phyloP scores from a whole-genome alignment of 2,888 invertebrate genomes.

The Aspidiotus rigidus region DNA sequence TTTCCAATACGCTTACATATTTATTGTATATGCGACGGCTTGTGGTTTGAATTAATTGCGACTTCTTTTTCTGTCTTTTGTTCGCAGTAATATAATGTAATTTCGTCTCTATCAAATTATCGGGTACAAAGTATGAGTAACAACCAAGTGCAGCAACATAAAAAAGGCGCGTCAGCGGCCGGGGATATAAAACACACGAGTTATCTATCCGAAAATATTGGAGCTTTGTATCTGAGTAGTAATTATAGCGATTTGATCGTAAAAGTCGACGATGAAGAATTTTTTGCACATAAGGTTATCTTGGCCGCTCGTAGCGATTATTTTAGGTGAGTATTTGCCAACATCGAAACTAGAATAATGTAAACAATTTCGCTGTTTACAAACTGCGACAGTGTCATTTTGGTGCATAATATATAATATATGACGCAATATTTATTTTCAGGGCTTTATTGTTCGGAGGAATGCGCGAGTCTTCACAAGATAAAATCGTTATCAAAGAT shows the following conservation, averaged over 20 bases:
- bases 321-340: slow-evolving; percentile 61
- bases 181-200: slow-evolving; percentile 55
- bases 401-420: not conserved
- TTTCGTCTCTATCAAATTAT: too few relatives aligned
- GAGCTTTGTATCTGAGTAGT: slow-evolving; percentile 71
- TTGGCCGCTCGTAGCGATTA: slow-evolving; percentile 93
- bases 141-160: slow-evolving; percentile 17
- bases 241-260: slow-evolving; percentile 87
- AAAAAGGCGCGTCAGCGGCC: slow-evolving; percentile 8
- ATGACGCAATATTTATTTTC: not conserved
- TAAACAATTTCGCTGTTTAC: not conserved
- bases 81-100: too few relatives aligned
- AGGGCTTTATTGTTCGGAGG: slow-evolving; percentile 54
- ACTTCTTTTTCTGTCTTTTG: too few relatives aligned
- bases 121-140: slow-evolving; percentile 7
- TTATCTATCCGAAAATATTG: slow-evolving; percentile 76
- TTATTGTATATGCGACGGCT: too few relatives aligned
- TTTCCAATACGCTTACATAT: too few relatives aligned
- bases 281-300: slow-evolving; percentile 70
- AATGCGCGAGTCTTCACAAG: slow-evolving; percentile 55
- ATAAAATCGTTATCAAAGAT: slow-evolving; percentile 75
- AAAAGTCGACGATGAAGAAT: slow-evolving; percentile 64
- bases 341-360: not conserved
- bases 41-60: too few relatives aligned
- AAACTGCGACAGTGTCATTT: not conserved